These are phyloP conservation scores for Semibalanus balanoides DNA, from an alignment of 1,140 invertebrate species.

Conservation along the genomic window DNA sequence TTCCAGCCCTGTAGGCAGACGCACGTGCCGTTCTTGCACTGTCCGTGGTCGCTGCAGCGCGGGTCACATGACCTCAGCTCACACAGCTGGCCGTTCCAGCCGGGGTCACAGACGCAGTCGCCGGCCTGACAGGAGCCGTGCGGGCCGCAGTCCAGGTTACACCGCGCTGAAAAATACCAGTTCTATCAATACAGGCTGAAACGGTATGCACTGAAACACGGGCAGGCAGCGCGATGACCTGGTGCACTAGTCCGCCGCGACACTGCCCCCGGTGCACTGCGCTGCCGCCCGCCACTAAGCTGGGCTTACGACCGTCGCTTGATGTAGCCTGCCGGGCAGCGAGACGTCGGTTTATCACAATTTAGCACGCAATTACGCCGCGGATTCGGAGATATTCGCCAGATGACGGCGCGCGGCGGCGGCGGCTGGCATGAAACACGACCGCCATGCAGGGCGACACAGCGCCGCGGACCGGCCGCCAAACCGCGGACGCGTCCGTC, in stretches of 20 bases:
- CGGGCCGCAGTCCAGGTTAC: slow-evolving; percentile 75
- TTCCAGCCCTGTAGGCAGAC: slow-evolving; percentile 95
- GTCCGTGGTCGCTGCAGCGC: slow-evolving; percentile 86
- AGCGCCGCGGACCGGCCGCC: no score
- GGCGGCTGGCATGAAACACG: no score
- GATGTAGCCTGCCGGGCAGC: slow-evolving; percentile 6
- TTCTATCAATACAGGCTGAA: slow-evolving; percentile 12
- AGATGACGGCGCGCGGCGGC: neutral
- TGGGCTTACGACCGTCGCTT: neutral
- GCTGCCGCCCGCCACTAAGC: neutral
- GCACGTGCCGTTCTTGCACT: slow-evolving; percentile 94
- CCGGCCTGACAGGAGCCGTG: slow-evolving; percentile 81
- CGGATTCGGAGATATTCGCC: neutral
- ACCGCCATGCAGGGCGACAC: no score
- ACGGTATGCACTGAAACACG: slow-evolving; percentile 34
- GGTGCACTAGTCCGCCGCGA: neutral
- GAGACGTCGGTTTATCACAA: neutral
- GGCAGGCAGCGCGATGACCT: neutral
- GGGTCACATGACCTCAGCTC: slow-evolving; percentile 61
- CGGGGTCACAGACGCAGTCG: slow-evolving; percentile 69
- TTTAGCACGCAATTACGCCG: slow-evolving; percentile 1
- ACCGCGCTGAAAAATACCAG: slow-evolving; percentile 55
- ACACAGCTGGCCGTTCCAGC: slow-evolving; percentile 82
- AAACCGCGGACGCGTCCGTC: no score
- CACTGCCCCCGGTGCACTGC: neutral